Percentiles rank a stretch among this genome's conserved stretches.
Evolutionary conservation across 2,888 invertebrate genomes (phyloP).

Genomic region (Parapristionchus giblindavisi): DNA sequence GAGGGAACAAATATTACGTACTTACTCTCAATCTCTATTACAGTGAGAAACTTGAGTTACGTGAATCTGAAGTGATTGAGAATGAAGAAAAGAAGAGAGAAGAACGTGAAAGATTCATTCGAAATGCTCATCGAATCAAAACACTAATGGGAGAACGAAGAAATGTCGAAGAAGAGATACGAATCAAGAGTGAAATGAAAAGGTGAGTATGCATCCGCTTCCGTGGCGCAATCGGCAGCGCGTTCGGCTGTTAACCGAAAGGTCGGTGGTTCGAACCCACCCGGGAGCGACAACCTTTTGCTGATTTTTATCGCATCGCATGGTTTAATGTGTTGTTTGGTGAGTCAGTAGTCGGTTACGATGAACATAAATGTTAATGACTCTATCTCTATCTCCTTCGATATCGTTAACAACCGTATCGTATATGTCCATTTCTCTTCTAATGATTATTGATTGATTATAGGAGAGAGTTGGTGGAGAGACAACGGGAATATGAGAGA

Average conservation of each 20-base stretch:
- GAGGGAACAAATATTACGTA: neutral
- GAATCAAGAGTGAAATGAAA: constrained; percentile 22
- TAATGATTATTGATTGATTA: neutral
- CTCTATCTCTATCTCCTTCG: neutral
- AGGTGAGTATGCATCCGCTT: constrained; percentile 43
- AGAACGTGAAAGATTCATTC: constrained; percentile 21
- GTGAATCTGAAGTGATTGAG: neutral
- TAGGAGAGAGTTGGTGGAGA: constrained; percentile 21
- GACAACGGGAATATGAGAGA: constrained; percentile 22
- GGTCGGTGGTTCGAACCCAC: constrained; percentile 69
- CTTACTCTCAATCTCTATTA: constrained; percentile 3
- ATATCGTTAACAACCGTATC: constrained; percentile 25
- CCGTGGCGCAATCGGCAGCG: constrained; percentile 65
- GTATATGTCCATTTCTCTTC: neutral
- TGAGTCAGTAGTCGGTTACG: neutral
- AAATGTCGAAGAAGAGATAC: constrained; percentile 25
- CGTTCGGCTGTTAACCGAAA: constrained; percentile 69
- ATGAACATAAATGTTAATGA: constrained; percentile 9
- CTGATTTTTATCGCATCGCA: neutral
- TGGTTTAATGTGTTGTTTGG: neutral
- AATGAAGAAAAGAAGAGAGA: constrained; percentile 7
- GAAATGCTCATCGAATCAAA: constrained; percentile 23
- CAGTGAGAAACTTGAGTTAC: constrained; percentile 13
- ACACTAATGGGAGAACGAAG: constrained; percentile 11
- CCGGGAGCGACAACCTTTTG: constrained; percentile 60